Evolutionary conservation across 2,113 vertebrate species (phyloP).

Genomic region (Vanacampus margaritifer): DNA sequence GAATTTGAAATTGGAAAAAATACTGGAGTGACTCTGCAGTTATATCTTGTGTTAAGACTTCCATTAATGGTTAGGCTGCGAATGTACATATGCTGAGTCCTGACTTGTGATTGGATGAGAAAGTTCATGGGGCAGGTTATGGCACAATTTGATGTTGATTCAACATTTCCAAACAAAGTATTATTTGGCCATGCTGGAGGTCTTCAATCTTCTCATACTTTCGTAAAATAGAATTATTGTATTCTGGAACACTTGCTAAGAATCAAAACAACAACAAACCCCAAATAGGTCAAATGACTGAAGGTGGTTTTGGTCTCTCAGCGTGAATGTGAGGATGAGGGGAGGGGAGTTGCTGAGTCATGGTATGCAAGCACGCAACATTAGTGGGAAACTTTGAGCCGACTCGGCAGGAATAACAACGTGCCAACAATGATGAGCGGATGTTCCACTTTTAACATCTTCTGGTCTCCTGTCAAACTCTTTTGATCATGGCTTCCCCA

Average conservation of each 20-base stretch:
- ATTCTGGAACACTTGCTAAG: background rate
- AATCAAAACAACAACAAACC: conserved; percentile 21
- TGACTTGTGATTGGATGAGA: background rate
- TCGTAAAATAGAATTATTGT: background rate
- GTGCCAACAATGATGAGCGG: conserved; percentile 45
- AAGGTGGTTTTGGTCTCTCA: conserved; percentile 48
- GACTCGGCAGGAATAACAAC: conserved; percentile 46
- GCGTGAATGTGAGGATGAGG: conserved; percentile 54
- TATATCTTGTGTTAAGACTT: background rate
- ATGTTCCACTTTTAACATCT: conserved; percentile 14
- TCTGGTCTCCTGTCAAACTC: background rate
- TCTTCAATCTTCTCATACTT: background rate
- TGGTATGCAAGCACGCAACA: conserved; percentile 27
- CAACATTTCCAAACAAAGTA: background rate
- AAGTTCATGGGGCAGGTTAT: no score
- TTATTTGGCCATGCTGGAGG: background rate
- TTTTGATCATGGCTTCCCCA: conserved; percentile 1
- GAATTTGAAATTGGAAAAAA: background rate
- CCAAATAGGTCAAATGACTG: conserved; percentile 52
- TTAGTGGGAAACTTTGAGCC: conserved; percentile 32
- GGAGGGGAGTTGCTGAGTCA: conserved; percentile 36
- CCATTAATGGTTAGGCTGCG: background rate
- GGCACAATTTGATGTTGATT: background rate
- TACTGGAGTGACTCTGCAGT: background rate
- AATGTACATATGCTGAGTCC: background rate